phyloP scores from a whole-genome alignment of 2,113 vertebrate genomes.

The Bos indicus region DNA sequence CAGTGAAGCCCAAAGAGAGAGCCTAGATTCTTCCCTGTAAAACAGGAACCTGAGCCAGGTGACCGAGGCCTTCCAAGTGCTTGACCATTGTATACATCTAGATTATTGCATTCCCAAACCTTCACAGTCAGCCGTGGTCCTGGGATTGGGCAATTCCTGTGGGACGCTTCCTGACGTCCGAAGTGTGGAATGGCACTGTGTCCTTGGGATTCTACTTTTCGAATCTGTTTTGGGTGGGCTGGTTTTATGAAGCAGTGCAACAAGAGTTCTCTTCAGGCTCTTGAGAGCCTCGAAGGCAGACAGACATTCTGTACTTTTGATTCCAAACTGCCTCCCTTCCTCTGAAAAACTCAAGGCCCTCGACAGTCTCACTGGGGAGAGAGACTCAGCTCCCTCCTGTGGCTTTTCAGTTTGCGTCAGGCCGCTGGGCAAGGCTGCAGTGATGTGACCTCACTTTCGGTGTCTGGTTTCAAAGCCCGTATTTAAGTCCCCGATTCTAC shows the following conservation, averaged over 20 bases:
- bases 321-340: background rate
- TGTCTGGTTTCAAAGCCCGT: background rate
- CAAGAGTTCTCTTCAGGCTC: background rate
- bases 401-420: background rate
- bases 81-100: background rate
- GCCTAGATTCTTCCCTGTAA: background rate
- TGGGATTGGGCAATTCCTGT: too few species aligned
- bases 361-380: background rate
- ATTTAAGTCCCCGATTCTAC: background rate
- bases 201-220: background rate
- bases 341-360: background rate
- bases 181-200: background rate
- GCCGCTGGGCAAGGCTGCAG: background rate
- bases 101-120: background rate
- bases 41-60: background rate
- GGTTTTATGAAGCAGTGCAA: background rate
- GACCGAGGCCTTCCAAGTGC: background rate
- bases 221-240: background rate
- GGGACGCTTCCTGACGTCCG: background rate
- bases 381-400: background rate
- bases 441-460: background rate
- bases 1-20: background rate
- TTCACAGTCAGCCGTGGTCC: background rate
- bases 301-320: background rate
- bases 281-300: background rate